These are phyloP conservation scores for Psix sp. DNA, from an alignment of 1,140 invertebrate species.

Conservation along the genomic window DNA sequence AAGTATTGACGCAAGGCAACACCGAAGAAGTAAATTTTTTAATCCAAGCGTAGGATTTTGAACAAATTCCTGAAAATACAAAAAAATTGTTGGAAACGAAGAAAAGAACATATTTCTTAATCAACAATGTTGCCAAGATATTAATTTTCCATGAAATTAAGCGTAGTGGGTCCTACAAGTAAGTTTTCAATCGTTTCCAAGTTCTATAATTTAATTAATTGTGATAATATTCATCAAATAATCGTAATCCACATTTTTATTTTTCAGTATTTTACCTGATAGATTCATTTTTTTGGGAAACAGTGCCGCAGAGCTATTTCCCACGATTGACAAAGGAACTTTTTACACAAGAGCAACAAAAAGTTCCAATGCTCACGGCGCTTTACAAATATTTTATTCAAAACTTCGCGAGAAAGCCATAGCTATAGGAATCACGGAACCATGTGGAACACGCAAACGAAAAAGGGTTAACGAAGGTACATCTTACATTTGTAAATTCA, in stretches of 20 bases:
- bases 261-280: slow-evolving; percentile 3
- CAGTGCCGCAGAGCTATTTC: not conserved
- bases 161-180: slow-evolving; percentile 9
- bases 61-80: not conserved
- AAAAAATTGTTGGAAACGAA: slow-evolving; percentile 7
- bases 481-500: too few relatives aligned
- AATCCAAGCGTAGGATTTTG: slow-evolving; percentile 6
- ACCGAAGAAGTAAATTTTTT: not conserved
- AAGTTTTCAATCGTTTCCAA: not conserved
- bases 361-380: slow-evolving; percentile 9
- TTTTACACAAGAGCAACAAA: slow-evolving; percentile 3
- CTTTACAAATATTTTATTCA: slow-evolving; percentile 5
- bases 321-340: not conserved
- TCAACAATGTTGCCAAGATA: slow-evolving; percentile 15
- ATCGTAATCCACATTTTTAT: too few relatives aligned
- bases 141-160: slow-evolving; percentile 9
- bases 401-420: slow-evolving; percentile 5
- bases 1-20: too few relatives aligned
- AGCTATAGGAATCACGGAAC: not conserved
- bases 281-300: not conserved
- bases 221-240: too few relatives aligned
- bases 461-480: not conserved
- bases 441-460: not conserved
- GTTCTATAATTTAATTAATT: too few relatives aligned
- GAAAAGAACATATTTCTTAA: too few relatives aligned